Conservation (phyloP, 2,888 invertebrate genomes). For the Cryptus viduatorius region DNA sequence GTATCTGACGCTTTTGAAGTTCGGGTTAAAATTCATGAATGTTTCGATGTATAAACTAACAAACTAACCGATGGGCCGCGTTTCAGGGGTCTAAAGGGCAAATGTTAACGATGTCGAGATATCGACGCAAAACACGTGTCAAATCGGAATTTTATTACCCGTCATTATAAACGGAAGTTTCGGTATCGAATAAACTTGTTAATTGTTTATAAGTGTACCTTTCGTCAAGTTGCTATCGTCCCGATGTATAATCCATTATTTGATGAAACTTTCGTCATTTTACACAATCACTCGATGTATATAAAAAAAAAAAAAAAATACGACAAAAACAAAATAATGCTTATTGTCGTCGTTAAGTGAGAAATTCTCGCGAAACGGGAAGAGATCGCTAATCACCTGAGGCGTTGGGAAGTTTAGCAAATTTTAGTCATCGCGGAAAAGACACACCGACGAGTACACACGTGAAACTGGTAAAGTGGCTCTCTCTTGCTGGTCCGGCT, state of each 20-base stretch:
- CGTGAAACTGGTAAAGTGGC: conserved; percentile 45
- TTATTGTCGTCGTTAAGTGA: not conserved
- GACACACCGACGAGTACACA: conserved; percentile 10
- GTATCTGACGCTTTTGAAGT: not conserved
- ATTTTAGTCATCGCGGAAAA: conserved; percentile 15
- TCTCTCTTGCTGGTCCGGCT: conserved; percentile 39
- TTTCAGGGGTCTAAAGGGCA: not conserved
- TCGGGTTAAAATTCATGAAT: not conserved
- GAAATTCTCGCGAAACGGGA: not conserved
- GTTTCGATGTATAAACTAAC: not conserved
- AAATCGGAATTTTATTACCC: conserved; percentile 2
- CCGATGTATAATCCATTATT: conserved; percentile 15
- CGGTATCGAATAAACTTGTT: not conserved
- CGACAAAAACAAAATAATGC: not conserved
- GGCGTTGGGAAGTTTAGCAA: conserved; percentile 12
- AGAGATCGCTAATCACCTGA: not conserved
- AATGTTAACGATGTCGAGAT: conserved; percentile 36
- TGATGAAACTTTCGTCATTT: conserved; percentile 34
- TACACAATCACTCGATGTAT: not conserved
- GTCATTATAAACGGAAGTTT: not conserved
- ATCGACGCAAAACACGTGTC: conserved; percentile 6
- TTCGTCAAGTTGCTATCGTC: conserved; percentile 22
- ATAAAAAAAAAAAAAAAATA: not conserved
- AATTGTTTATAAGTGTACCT: not conserved
- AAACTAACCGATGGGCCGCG: not conserved